phyloP scores from a whole-genome alignment of 2,113 vertebrate genomes.

The Spea multiplicata region DNA sequence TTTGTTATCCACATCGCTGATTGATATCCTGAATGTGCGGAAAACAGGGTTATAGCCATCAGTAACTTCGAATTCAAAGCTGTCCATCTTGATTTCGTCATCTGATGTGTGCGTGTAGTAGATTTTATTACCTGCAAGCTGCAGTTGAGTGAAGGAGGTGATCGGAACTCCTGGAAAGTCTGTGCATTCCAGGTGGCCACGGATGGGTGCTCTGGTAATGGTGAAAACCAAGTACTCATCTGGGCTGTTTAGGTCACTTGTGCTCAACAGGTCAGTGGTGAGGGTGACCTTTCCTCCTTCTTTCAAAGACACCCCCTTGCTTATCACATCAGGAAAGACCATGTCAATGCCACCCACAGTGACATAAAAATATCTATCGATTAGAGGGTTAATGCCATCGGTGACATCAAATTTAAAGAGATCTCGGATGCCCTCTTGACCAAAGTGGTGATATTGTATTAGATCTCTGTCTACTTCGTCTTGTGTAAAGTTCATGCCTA shows the following conservation, averaged over 20 bases:
- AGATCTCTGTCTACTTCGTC: slow-evolving; percentile 83
- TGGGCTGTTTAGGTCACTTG: slow-evolving; percentile 91
- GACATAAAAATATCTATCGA: slow-evolving; percentile 94
- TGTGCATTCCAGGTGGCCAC: slow-evolving; percentile 90
- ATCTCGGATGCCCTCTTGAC: slow-evolving; percentile 84
- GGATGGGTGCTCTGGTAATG: slow-evolving; percentile 82
- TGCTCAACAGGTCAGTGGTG: slow-evolving; percentile 93
- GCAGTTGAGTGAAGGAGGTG: slow-evolving; percentile 88
- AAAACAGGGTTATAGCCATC: slow-evolving; percentile 93
- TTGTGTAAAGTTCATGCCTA: slow-evolving; percentile 94
- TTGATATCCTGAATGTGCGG: slow-evolving; percentile 91
- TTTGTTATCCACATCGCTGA: slow-evolving; percentile 92
- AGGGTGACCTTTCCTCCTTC: slow-evolving; percentile 89
- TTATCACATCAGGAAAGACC: slow-evolving; percentile 90
- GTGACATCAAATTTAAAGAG: slow-evolving; percentile 96
- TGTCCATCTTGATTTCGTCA: slow-evolving; percentile 94
- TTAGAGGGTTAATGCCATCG: slow-evolving; percentile 87
- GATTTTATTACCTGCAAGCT: slow-evolving; percentile 90
- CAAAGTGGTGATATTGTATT: slow-evolving; percentile 81
- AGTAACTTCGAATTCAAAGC: slow-evolving; percentile 94
- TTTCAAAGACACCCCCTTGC: slow-evolving; percentile 89
- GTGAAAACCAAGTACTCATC: slow-evolving; percentile 92
- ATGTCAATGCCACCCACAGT: slow-evolving; percentile 84
- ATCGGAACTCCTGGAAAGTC: slow-evolving; percentile 81
- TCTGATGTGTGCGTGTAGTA: slow-evolving; percentile 92